phyloP scores from a whole-genome alignment of 1,140 invertebrate genomes.

The Melitaea cinxia region DNA sequence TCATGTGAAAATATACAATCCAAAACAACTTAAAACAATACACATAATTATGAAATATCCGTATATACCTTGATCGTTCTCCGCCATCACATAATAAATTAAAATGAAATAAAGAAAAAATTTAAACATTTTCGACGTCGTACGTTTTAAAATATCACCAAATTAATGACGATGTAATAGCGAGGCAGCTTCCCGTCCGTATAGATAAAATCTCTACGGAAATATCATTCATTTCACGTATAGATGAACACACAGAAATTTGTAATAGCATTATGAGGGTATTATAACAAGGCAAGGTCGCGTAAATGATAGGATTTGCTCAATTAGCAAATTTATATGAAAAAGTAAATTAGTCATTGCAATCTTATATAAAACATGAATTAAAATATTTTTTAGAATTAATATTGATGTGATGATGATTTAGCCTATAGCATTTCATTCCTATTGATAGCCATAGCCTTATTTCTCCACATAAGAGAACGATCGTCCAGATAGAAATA shows the following conservation, averaged over 20 bases:
- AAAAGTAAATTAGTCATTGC: no score
- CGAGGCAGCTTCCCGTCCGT: conserved; percentile 16
- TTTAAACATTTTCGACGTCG: conserved; percentile 41
- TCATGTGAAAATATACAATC: no score
- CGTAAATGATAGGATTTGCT: background rate
- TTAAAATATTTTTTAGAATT: no score
- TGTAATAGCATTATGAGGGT: background rate
- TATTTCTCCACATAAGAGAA: no score
- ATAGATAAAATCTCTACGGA: conserved; percentile 14
- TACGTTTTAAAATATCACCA: conserved; percentile 36
- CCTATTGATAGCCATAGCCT: no score
- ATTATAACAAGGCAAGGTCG: background rate
- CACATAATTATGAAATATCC: no score
- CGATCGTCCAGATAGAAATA: no score
- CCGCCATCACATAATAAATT: background rate
- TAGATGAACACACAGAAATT: conserved; percentile 16
- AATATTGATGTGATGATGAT: no score
- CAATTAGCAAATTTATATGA: background rate
- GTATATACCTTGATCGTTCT: conserved; percentile 2
- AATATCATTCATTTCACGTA: conserved; percentile 25
- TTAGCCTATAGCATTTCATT: no score
- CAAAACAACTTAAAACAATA: no score
- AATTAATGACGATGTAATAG: conserved; percentile 39
- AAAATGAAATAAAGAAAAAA: conserved; percentile 10
- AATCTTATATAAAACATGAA: no score